Conservation (phyloP, 92 coral and sea anemone genomes). For the Epizoanthus scotinus region DNA sequence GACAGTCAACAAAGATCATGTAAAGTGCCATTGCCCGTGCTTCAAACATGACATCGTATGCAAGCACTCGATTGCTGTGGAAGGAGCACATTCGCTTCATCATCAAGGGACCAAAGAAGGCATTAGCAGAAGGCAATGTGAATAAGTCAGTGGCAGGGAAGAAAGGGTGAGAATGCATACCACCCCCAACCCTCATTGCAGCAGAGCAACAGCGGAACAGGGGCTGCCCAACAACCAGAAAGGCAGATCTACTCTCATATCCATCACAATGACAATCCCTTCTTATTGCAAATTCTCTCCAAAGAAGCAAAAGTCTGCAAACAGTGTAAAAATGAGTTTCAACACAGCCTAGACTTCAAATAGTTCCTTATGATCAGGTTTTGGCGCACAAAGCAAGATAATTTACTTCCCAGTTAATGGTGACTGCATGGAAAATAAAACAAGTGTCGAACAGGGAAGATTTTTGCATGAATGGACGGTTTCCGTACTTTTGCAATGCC, state of each 20-base stretch:
- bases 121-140: slow-evolving; percentile 57
- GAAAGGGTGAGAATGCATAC: slow-evolving; percentile 53
- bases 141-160: slow-evolving; percentile 55
- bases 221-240: slow-evolving; percentile 49
- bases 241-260: slow-evolving; percentile 33
- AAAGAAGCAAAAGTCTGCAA: slow-evolving; percentile 46
- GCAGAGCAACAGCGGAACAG: slow-evolving; percentile 28
- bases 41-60: slow-evolving; percentile 63
- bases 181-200: slow-evolving; percentile 57
- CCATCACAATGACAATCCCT: slow-evolving; percentile 47
- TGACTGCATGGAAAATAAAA: slow-evolving; percentile 61
- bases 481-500: slow-evolving; percentile 56
- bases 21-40: slow-evolving; percentile 55
- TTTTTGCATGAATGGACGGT: slow-evolving; percentile 48
- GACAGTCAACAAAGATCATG: slow-evolving; percentile 59
- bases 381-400: slow-evolving; percentile 57
- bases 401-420: slow-evolving; percentile 57
- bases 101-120: slow-evolving; percentile 49
- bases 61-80: slow-evolving; percentile 65
- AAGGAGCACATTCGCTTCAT: slow-evolving; percentile 56
- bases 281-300: slow-evolving; percentile 48
- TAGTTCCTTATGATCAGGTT: slow-evolving; percentile 57
- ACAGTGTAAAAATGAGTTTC: slow-evolving; percentile 53
- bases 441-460: slow-evolving; percentile 49
- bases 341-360: slow-evolving; percentile 44